Conservation (phyloP, 1,140 invertebrate genomes). For the Zaprionus capensis region DNA sequence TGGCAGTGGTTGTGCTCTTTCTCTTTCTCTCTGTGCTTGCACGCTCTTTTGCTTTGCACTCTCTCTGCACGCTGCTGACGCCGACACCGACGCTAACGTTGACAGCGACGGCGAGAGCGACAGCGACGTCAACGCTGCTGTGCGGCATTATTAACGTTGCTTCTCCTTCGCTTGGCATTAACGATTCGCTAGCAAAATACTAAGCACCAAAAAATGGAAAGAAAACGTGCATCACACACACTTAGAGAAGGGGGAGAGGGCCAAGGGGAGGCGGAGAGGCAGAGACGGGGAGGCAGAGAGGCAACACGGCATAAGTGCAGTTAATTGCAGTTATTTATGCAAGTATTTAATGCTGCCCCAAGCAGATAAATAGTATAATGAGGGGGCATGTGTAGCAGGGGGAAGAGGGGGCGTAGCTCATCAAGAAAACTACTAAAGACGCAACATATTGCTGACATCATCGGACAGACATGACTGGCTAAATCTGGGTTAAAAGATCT, state of each 20-base stretch:
- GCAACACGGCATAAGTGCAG: slow-evolving; percentile 15
- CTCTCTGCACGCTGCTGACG: slow-evolving; percentile 5
- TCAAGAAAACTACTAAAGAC: neutral
- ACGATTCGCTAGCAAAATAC: slow-evolving; percentile 42
- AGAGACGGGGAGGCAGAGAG: neutral
- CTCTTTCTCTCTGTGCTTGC: neutral
- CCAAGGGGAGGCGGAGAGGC: neutral
- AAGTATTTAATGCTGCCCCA: slow-evolving; percentile 2
- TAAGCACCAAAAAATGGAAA: slow-evolving; percentile 28
- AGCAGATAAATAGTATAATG: neutral
- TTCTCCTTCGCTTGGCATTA: slow-evolving; percentile 50
- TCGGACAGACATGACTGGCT: neutral
- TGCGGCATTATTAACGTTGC: slow-evolving; percentile 44
- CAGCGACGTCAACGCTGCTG: slow-evolving; percentile 11
- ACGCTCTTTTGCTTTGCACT: neutral
- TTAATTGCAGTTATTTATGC: slow-evolving; percentile 4
- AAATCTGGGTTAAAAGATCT: slow-evolving; percentile 9
- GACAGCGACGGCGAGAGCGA: neutral
- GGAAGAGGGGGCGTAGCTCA: neutral
- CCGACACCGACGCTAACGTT: neutral
- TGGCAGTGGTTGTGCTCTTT: slow-evolving; percentile 17
- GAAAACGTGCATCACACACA: slow-evolving; percentile 8
- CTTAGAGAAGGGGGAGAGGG: too few species aligned
- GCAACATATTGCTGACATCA: slow-evolving; percentile 46
- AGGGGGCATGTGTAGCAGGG: neutral